Evolutionary conservation across 2,797 vertebrate species (phyloP), one percentile per base, ranked within the genome.

Genomic region (Tympanoctomys barrerae): DNA sequence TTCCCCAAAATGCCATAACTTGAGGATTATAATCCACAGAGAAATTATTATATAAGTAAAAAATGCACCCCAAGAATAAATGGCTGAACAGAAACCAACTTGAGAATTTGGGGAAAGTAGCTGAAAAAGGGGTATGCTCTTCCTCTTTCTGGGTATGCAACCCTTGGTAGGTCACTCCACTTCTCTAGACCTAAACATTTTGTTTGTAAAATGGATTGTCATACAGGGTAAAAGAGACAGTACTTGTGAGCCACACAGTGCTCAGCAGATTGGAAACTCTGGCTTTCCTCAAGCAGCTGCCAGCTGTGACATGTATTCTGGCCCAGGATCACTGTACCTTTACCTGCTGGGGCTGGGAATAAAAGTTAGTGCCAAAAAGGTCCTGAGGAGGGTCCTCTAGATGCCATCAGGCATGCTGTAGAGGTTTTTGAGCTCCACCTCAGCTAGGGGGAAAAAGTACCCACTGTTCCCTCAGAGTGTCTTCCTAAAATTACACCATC

Each of bases 401-500:
- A 68, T 22, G 7, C 9, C 2, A 70, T 49, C 54, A 36, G 49
- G 22, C 31, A 31, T 64, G n/a, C 71, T 75, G 54, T 39, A 54
- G 89, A 73, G 42, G 1, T 49, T 70, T 87, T 78, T 61, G 68
- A 75, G 21, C 24, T 46, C 49, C 77, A 87, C 5, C 12, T 77
- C 36, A 68, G 12, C 46, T 80, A 21, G 8, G 46, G 0, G 54
- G 16, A 36, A 26, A 36, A 61, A 46, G 71, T 88, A 61, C 1
- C 9, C 19, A 71, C 42, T 92, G 95, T 81, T 16, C 24, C 52
- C 39, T 19, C 31, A 87, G 52, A 93, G 87, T n/a, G 2, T 89
- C 71, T 93, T 93, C 80, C 80, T 83, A 68, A 7, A 36, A 70
- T 94, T 91, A 42, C 19, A 16, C 71, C 94, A 79, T 89, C 73